Percentiles rank a stretch among this genome's conserved stretches.
Conservation (phyloP, 2,797 vertebrate species). For the Sciurus vulgaris region DNA sequence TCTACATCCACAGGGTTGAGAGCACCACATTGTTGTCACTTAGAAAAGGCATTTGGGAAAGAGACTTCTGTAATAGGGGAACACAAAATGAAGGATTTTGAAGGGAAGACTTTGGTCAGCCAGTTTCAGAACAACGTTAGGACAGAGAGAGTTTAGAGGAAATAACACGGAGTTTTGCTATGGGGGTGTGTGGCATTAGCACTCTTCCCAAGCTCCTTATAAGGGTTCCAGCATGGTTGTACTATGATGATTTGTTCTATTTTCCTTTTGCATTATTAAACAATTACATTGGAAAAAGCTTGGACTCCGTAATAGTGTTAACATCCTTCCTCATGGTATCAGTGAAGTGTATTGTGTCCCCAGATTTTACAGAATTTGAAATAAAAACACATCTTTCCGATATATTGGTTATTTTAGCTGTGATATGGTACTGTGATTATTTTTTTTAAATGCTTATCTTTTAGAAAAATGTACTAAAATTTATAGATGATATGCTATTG, state of each 20-base stretch:
- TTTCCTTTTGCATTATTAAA: slow-evolving; percentile 55
- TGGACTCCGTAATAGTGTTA: slow-evolving; percentile 64
- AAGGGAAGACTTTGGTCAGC: slow-evolving; percentile 31
- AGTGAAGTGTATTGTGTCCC: slow-evolving; percentile 54
- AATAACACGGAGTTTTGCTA: slow-evolving; percentile 39
- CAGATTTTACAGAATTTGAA: slow-evolving; percentile 66
- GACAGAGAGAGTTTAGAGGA: slow-evolving; percentile 31
- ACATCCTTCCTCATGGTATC: slow-evolving; percentile 52
- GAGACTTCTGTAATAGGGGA: background rate
- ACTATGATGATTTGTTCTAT: background rate
- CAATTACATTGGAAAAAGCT: slow-evolving; percentile 21
- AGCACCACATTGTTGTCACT: slow-evolving; percentile 55
- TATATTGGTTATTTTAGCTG: slow-evolving; percentile 50
- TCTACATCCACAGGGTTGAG: slow-evolving; percentile 38
- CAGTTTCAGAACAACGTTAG: slow-evolving; percentile 41
- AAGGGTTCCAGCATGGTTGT: slow-evolving; percentile 34
- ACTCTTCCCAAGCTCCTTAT: slow-evolving; percentile 37
- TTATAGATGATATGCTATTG: slow-evolving; percentile 57
- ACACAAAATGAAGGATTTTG: slow-evolving; percentile 64
- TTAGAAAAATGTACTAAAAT: slow-evolving; percentile 67
- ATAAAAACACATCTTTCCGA: slow-evolving; percentile 49
- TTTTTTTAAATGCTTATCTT: slow-evolving; percentile 52
- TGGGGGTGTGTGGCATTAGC: slow-evolving; percentile 51
- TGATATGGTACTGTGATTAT: slow-evolving; percentile 63
- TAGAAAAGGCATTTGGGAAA: slow-evolving; percentile 27